These are phyloP conservation scores for Microctenopoma stevenorrisi DNA, from an alignment of 2,797 vertebrate genomes.

Conservation along the genomic window DNA sequence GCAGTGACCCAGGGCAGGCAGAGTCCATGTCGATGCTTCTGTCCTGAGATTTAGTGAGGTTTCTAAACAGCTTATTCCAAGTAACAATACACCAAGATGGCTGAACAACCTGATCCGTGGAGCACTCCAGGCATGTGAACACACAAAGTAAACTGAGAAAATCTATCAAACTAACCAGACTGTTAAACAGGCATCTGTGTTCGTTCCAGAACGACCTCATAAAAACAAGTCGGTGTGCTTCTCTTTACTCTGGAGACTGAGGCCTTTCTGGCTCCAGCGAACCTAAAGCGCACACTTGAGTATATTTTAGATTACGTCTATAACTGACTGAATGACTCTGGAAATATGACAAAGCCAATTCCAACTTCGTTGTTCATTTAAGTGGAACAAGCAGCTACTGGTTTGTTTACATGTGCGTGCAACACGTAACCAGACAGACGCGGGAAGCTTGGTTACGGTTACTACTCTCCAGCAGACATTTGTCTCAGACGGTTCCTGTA, in stretches of 20 bases:
- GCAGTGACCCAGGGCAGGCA: not conserved
- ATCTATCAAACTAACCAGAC: not conserved
- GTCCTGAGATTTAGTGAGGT: not conserved
- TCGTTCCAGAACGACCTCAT: not conserved
- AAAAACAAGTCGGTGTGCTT: not conserved
- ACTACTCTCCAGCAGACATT: not conserved
- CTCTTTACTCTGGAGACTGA: not conserved
- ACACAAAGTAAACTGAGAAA: not conserved
- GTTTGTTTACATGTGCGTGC: not conserved
- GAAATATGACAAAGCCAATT: not conserved
- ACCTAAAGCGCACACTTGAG: not conserved
- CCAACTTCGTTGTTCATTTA: not conserved
- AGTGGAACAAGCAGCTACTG: not conserved
- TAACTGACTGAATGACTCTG: not conserved
- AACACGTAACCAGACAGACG: not conserved
- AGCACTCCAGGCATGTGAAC: slow-evolving; percentile 7
- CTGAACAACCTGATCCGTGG: not conserved
- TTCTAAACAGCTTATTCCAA: slow-evolving; percentile 1
- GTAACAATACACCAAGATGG: not conserved
- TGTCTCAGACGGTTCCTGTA: slow-evolving; percentile 16
- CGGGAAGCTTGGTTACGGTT: not conserved
- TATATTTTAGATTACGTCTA: not conserved
- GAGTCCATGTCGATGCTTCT: not conserved
- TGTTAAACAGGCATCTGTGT: not conserved
- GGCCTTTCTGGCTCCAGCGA: not conserved